These are phyloP conservation scores for Poeciliopsis retropinna DNA, from an alignment of 2,113 vertebrate species.

Conservation along the genomic window DNA sequence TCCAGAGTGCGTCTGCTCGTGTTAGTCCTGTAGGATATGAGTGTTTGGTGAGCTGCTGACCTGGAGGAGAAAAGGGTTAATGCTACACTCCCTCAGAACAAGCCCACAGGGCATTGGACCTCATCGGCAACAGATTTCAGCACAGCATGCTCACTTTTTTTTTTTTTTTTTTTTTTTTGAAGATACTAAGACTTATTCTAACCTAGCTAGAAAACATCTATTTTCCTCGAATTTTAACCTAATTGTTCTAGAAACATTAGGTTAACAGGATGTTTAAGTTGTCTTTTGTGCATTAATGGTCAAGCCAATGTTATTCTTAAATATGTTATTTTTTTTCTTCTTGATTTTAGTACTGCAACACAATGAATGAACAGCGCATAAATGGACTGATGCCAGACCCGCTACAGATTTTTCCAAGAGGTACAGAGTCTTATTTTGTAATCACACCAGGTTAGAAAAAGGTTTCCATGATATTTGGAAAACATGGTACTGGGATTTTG, in stretches of 20 bases:
- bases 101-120: slow-evolving; percentile 68
- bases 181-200: slow-evolving; percentile 46
- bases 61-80: slow-evolving; percentile 77
- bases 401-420: slow-evolving; percentile 95
- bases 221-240: slow-evolving; percentile 9
- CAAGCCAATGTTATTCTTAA: neutral
- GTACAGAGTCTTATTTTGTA: slow-evolving; percentile 54
- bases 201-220: slow-evolving; percentile 45
- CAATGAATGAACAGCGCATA: slow-evolving; percentile 94
- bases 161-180: slow-evolving; percentile 26
- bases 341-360: slow-evolving; percentile 92
- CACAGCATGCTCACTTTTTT: slow-evolving; percentile 52
- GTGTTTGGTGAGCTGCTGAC: slow-evolving; percentile 78
- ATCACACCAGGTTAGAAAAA: neutral
- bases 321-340: slow-evolving; percentile 45
- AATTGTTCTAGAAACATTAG: slow-evolving; percentile 2
- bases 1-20: slow-evolving; percentile 35
- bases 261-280: neutral
- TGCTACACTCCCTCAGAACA: slow-evolving; percentile 74
- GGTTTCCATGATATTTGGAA: no score
- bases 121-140: slow-evolving; percentile 73
- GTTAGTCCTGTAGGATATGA: slow-evolving; percentile 70
- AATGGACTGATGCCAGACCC: slow-evolving; percentile 94
- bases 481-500: no score
- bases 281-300: neutral